Evolutionary conservation across 1,140 invertebrate species (phyloP).

Genomic region (Triops longicaudatus): DNA sequence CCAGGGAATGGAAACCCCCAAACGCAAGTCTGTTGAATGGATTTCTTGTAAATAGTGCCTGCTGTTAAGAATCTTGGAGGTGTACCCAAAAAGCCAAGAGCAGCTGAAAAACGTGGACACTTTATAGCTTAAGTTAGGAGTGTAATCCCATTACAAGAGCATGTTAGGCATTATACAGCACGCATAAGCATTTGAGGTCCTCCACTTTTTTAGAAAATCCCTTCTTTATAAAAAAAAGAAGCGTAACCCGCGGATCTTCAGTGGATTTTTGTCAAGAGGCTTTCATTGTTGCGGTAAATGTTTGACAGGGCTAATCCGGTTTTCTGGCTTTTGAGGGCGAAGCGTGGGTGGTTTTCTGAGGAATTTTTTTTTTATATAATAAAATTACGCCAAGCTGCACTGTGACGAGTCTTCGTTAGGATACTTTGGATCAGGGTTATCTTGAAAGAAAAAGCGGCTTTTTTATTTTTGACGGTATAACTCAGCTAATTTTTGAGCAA

Average conservation of each 20-base stretch:
- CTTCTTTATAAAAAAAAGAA: background rate
- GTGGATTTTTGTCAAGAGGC: background rate
- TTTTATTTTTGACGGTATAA: too few species aligned
- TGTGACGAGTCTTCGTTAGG: too few species aligned
- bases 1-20: background rate
- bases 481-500: too few species aligned
- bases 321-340: background rate
- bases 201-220: background rate
- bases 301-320: background rate
- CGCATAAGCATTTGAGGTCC: background rate
- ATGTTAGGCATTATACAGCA: background rate
- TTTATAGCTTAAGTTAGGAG: background rate
- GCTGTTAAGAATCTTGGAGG: background rate
- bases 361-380: background rate
- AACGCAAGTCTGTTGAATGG: background rate
- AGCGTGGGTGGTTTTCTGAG: background rate
- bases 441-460: too few species aligned
- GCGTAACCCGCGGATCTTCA: background rate
- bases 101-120: background rate
- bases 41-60: background rate
- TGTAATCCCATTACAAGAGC: background rate
- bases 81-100: background rate
- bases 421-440: too few species aligned
- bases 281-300: background rate
- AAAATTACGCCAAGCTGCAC: too few species aligned